Conservation (phyloP, 2,888 invertebrate genomes). For the Drosophila atroscutellata region DNA sequence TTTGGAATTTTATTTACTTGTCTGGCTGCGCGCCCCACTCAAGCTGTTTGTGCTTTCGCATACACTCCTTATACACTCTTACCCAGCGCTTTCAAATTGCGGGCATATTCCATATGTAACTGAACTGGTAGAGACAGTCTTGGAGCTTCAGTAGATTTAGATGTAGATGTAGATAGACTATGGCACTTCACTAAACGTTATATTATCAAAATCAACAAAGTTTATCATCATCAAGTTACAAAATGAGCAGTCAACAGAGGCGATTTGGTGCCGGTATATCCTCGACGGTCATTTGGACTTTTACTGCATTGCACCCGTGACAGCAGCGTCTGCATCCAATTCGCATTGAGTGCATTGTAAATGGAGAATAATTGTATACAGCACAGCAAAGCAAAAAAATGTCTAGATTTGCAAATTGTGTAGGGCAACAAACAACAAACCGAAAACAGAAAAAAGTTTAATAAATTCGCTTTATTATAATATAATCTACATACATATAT, state of each 20-base stretch:
- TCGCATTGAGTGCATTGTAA: slow-evolving; percentile 75
- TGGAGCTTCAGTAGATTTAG: slow-evolving; percentile 25
- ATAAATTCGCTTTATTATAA: slow-evolving; percentile 59
- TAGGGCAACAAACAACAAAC: slow-evolving; percentile 43
- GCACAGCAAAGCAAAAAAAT: slow-evolving; percentile 21
- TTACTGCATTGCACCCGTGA: slow-evolving; percentile 8
- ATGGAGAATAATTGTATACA: slow-evolving; percentile 78
- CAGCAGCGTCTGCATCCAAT: slow-evolving; percentile 41
- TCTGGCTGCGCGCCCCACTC: slow-evolving; percentile 41
- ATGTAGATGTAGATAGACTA: slow-evolving; percentile 14
- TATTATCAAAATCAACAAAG: neutral
- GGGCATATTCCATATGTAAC: neutral
- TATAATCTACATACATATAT: slow-evolving; percentile 25
- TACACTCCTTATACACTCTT: slow-evolving; percentile 25
- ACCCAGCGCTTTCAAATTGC: slow-evolving; percentile 4
- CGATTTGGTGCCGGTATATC: slow-evolving; percentile 36
- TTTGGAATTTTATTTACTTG: slow-evolving; percentile 73
- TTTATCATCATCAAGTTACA: neutral
- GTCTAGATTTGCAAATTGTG: slow-evolving; percentile 64
- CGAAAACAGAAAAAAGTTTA: slow-evolving; percentile 17
- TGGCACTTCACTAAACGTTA: neutral
- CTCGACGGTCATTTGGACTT: slow-evolving; percentile 23
- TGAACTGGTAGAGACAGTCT: neutral
- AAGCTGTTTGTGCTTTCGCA: slow-evolving; percentile 29
- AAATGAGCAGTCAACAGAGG: neutral